Evolutionary conservation across 2,113 vertebrate genomes (phyloP).

Genomic region (human (Homo sapiens)): DNA sequence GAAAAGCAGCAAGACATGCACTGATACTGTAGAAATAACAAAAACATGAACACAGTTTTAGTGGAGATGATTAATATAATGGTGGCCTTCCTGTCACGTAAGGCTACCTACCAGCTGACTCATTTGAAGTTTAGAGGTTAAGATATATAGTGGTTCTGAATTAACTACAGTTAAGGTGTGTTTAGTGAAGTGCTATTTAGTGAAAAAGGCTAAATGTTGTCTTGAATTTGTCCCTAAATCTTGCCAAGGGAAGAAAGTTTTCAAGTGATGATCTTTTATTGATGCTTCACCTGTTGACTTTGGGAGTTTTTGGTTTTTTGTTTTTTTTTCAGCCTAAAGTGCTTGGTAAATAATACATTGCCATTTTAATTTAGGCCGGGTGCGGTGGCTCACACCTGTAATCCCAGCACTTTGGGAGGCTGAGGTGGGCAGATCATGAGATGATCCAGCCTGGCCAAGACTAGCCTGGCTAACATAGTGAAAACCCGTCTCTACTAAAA

Average conservation of each 20-base stretch:
- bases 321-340: not conserved
- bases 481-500: too few relatives aligned
- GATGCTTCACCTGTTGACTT: conserved; percentile 37
- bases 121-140: conserved; percentile 43
- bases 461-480: too few relatives aligned
- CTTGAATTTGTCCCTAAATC: conserved; percentile 10
- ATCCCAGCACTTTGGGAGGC: too few relatives aligned
- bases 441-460: too few relatives aligned
- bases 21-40: not conserved
- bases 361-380: not conserved
- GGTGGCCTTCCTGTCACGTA: not conserved
- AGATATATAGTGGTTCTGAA: not conserved
- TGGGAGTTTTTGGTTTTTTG: not conserved
- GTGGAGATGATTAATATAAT: not conserved
- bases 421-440: too few relatives aligned
- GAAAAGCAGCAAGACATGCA: not conserved
- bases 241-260: not conserved
- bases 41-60: not conserved
- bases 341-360: conserved; percentile 36
- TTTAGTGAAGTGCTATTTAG: not conserved
- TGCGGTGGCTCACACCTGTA: too few relatives aligned
- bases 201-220: conserved; percentile 24
- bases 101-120: not conserved
- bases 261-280: not conserved
- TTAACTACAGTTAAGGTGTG: not conserved